A percentile compares a stretch with the other conserved stretches of the same genome.
Evolutionary conservation across 2,113 vertebrate genomes (phyloP).

Genomic region (Alosa alosa): DNA sequence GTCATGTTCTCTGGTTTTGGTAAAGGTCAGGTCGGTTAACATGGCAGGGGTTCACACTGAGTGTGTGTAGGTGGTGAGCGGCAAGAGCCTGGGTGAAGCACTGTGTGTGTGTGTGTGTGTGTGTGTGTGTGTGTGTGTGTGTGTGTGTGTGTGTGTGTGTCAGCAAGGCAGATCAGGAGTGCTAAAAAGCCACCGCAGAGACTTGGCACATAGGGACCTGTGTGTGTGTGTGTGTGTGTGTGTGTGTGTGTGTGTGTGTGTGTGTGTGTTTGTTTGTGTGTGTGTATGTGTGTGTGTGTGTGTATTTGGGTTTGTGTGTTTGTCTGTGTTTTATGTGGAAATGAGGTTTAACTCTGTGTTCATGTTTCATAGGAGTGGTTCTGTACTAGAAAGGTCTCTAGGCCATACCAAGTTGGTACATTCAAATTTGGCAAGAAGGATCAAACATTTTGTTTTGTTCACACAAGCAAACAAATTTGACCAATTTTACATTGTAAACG

Average conservation of each 20-base stretch:
- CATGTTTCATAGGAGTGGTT: neutral
- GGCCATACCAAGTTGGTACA: neutral
- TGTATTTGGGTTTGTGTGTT: neutral
- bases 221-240: conserved; percentile 14
- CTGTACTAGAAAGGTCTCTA: neutral
- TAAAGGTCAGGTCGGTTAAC: neutral
- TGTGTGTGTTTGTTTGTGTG: conserved; percentile 47
- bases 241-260: neutral
- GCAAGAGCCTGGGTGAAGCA: neutral
- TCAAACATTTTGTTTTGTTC: no score
- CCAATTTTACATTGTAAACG: no score
- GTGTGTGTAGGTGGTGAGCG: conserved; percentile 6
- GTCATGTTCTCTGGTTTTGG: neutral
- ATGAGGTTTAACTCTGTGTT: neutral
- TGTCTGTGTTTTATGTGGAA: neutral
- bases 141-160: neutral
- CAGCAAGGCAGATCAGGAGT: neutral
- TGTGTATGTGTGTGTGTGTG: neutral
- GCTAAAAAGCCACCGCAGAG: neutral
- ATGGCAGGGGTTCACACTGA: neutral
- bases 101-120: neutral
- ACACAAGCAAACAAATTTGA: no score
- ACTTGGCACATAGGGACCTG: neutral
- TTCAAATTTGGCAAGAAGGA: neutral
- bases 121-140: neutral